Evolutionary conservation across 1,140 invertebrate species (phyloP), one percentile per base, ranked within the genome.

Genomic region (Papilio machaon): DNA sequence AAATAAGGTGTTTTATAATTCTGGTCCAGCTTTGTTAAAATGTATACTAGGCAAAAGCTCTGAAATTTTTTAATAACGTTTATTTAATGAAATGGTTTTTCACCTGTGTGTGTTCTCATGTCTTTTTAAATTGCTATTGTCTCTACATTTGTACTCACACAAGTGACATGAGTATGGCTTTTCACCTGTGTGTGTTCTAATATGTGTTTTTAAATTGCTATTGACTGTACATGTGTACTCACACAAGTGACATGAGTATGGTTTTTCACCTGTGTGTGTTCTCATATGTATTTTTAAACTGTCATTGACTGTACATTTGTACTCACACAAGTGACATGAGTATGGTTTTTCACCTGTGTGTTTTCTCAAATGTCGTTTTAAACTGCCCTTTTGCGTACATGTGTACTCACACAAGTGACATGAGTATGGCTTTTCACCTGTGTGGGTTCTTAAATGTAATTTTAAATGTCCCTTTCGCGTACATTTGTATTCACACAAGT

Each of bases 321-420:
- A 80, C 2, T 54, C 49, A 54, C 79, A 80, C 2, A 73, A 8
- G 54, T 64, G 1, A 43, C 79, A 80, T 11, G 58, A 17, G 30
- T 30, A 80, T 30, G n/a, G 15, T 30, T 73, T 35, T 6, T 73
- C 73, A 11, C 38, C 8, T 46, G 73, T 75, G 47, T 75, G 73
- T 23, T 11, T 75, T 2, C 23, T 49, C 13, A 38, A 2, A 54
- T 80, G 79, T 35, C 0, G 0, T 38, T 43, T 80, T 80, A 80
- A 54, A 38, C 13, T 17, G 8, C 15, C 2, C 10, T 73, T 49
- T 6, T 1, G 0, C 54, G 70, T 54, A 54, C 23, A 54, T 73
- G 7, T 80, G 23, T 54, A 80, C 7, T 54, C 49, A 54, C 79
- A 80, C 2, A 73, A 8, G 54, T 46, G 1, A 54, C 79, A 80